These are phyloP conservation scores for Pheosia gnoma DNA, from an alignment of 2,888 invertebrate species.

Conservation along the genomic window DNA sequence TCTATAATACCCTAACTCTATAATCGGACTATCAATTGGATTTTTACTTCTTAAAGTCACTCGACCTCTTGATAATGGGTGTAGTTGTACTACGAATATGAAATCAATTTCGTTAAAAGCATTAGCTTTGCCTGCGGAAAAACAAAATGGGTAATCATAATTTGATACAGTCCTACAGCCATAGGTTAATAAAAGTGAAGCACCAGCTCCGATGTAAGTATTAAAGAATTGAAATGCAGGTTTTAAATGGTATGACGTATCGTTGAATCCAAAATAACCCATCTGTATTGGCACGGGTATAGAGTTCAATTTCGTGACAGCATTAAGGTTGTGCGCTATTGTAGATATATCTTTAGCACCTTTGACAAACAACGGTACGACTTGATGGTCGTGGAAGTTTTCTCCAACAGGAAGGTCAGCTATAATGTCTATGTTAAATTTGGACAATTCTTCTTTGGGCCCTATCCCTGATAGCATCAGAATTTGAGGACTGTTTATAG, in stretches of 20 bases:
- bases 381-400: constrained; percentile 68
- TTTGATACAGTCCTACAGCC: constrained; percentile 48
- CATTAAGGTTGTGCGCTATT: constrained; percentile 58
- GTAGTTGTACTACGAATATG: constrained; percentile 51
- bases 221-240: constrained; percentile 70
- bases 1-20: constrained; percentile 63
- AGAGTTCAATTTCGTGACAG: constrained; percentile 42
- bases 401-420: constrained; percentile 69
- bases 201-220: constrained; percentile 59
- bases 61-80: constrained; percentile 66
- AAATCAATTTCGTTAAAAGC: constrained; percentile 54
- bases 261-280: constrained; percentile 55
- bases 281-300: constrained; percentile 60
- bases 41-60: constrained; percentile 59
- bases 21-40: constrained; percentile 61
- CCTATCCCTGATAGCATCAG: constrained; percentile 73
- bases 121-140: constrained; percentile 55
- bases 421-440: constrained; percentile 51
- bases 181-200: constrained; percentile 45
- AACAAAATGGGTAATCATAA: constrained; percentile 48
- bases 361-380: constrained; percentile 50
- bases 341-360: constrained; percentile 54
- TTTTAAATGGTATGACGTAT: constrained; percentile 28
- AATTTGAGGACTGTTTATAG: constrained; percentile 67
- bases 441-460: constrained; percentile 53